A percentile compares a stretch with the other conserved stretches of the same genome.
Evolutionary conservation across 1,140 invertebrate species (phyloP).

Genomic region (Diuraphis noxia): DNA sequence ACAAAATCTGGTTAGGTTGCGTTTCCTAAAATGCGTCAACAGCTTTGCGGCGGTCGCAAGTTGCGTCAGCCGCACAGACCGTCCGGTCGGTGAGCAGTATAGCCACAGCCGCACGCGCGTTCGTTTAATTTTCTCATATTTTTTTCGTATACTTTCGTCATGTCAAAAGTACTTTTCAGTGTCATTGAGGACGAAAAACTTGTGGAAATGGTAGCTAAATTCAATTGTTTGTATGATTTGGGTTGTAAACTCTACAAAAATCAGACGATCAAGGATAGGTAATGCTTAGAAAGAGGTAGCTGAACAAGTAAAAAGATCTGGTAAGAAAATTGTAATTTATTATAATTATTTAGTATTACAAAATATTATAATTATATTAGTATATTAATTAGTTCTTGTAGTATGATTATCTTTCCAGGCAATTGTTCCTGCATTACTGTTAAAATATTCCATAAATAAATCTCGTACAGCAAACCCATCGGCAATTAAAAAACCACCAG

Average conservation of each 20-base stretch:
- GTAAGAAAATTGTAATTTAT: background rate
- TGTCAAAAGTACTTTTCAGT: background rate
- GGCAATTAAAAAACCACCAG: background rate
- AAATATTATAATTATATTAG: background rate
- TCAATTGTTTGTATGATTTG: constrained; percentile 15
- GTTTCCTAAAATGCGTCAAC: constrained; percentile 21
- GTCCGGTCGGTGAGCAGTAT: constrained; percentile 14
- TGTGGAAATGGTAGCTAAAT: constrained; percentile 14
- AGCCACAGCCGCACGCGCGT: background rate
- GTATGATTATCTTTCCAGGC: constrained; percentile 36
- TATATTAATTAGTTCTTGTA: background rate
- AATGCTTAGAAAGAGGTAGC: background rate
- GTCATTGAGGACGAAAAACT: background rate
- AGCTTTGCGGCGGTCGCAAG: background rate
- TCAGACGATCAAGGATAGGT: too few species aligned
- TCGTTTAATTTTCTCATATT: background rate
- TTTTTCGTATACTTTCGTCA: too few species aligned
- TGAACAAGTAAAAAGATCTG: background rate
- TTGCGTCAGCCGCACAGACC: background rate
- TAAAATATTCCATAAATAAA: constrained; percentile 50
- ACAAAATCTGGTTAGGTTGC: too few species aligned
- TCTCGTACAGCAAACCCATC: constrained; percentile 48
- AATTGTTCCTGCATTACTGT: constrained; percentile 26
- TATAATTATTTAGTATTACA: constrained; percentile 1
- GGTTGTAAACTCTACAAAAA: background rate